Conservation (phyloP, 2,888 invertebrate species). For the Tachina fera region DNA sequence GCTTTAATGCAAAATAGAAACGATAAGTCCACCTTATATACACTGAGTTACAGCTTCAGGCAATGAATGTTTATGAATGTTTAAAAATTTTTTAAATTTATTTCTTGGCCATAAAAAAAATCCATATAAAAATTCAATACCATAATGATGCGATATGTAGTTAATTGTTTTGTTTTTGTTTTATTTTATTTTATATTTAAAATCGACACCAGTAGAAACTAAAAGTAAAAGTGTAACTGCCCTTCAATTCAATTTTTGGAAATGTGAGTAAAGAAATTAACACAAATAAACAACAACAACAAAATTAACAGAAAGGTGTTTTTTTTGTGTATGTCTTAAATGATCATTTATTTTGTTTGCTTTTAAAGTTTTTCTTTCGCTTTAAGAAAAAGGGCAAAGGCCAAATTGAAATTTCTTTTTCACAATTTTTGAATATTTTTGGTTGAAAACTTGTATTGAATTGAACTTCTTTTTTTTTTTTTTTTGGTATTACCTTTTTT, state of each 20-base stretch:
- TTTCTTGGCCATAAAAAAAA: no score
- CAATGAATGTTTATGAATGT: no score
- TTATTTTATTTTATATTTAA: background rate
- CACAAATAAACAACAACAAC: background rate
- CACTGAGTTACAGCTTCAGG: no score
- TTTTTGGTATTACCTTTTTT: background rate
- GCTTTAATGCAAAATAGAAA: no score
- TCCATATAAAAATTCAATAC: no score
- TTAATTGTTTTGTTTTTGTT: no score
- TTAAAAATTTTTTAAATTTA: no score
- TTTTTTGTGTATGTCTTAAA: background rate
- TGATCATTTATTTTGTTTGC: background rate
- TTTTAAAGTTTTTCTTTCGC: background rate
- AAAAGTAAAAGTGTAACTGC: conserved; percentile 59
- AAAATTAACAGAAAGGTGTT: background rate
- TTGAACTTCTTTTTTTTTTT: background rate
- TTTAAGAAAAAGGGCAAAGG: conserved; percentile 39
- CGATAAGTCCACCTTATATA: no score
- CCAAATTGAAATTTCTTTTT: conserved; percentile 30
- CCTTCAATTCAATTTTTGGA: conserved; percentile 22
- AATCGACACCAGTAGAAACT: conserved; percentile 1
- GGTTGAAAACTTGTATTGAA: conserved; percentile 28
- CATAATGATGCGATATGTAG: no score
- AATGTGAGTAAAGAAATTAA: background rate
- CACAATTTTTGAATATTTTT: background rate